Conservation (phyloP, 2,797 vertebrate species). For the Tapera naevia region DNA sequence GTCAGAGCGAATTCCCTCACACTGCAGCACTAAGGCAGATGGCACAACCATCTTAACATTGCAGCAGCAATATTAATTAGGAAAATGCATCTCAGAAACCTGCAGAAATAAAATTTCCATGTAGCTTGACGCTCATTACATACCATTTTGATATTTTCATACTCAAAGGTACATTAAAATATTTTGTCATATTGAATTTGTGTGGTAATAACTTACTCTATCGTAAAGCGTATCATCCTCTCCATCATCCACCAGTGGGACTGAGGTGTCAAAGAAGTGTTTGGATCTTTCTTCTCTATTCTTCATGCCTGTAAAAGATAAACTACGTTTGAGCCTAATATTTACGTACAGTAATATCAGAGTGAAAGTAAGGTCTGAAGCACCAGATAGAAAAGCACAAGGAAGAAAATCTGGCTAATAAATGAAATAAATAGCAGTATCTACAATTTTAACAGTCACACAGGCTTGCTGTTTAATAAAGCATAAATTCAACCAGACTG, state of each 20-base stretch:
- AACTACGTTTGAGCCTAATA: not conserved
- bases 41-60: not conserved
- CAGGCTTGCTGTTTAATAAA: not conserved
- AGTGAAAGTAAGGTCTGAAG: not conserved
- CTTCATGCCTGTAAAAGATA: slow-evolving; percentile 88
- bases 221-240: slow-evolving; percentile 90
- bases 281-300: slow-evolving; percentile 96
- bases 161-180: not conserved
- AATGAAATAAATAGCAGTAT: not conserved
- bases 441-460: not conserved
- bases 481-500: not conserved
- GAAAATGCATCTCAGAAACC: not conserved
- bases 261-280: slow-evolving; percentile 95
- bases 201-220: slow-evolving; percentile 76
- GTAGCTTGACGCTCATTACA: not conserved
- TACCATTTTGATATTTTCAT: not conserved
- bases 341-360: not conserved
- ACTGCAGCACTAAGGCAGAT: not conserved
- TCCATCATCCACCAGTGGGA: slow-evolving; percentile 95
- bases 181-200: not conserved
- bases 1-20: not conserved
- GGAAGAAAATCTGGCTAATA: not conserved
- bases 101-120: not conserved
- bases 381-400: not conserved
- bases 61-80: not conserved